phyloP scores from a whole-genome alignment of 2,797 vertebrate genomes.

The Glyptemys insculpta region DNA sequence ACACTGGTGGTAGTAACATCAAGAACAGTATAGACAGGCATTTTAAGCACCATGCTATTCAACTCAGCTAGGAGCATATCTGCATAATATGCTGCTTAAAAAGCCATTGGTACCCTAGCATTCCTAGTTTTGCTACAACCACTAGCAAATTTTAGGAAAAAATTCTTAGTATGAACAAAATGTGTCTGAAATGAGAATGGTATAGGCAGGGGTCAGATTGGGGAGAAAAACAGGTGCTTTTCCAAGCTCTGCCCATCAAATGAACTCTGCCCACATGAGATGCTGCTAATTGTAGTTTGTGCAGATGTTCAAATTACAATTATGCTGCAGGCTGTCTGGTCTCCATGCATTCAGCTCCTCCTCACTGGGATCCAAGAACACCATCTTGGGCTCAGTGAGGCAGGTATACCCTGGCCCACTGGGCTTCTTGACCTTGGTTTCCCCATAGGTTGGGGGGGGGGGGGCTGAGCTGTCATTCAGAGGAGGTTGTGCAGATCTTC shows the following conservation, averaged over 20 bases:
- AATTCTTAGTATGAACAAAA: neutral
- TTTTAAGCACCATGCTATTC: neutral
- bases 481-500: neutral
- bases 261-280: neutral
- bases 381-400: neutral
- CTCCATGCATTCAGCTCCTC: neutral
- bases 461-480: neutral
- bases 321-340: neutral
- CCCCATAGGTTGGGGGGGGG: neutral
- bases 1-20: neutral
- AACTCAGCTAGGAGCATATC: neutral
- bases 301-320: neutral
- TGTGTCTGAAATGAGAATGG: neutral
- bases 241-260: neutral
- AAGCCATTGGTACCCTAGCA: neutral
- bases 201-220: neutral
- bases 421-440: neutral
- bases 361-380: neutral
- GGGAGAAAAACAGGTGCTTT: neutral
- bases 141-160: neutral
- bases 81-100: neutral
- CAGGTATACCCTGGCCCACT: neutral
- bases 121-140: neutral
- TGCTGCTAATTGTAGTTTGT: neutral
- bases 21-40: neutral